Evolutionary conservation across 2,113 vertebrate species (phyloP).

Genomic region (Petaurus breviceps): DNA sequence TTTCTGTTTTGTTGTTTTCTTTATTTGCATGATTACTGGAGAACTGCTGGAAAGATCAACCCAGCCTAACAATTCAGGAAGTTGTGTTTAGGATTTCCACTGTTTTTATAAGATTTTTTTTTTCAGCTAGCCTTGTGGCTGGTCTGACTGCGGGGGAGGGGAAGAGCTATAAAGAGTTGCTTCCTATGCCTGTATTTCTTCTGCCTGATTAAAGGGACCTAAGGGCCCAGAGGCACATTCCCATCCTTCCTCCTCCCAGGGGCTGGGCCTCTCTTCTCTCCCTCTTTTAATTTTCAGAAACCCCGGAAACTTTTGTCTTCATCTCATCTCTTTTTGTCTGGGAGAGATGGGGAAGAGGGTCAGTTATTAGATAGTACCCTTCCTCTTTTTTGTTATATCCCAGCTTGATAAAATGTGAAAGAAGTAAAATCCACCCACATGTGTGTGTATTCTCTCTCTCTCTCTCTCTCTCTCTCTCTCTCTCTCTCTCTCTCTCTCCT

Average conservation of each 20-base stretch:
- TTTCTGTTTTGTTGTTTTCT: neutral
- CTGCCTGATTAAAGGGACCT: conserved; percentile 12
- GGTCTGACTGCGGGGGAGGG: neutral
- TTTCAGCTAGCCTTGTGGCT: conserved; percentile 49
- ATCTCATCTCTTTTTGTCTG: neutral
- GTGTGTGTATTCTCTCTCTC: neutral
- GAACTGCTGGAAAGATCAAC: conserved; percentile 72
- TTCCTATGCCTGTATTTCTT: neutral
- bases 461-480: neutral
- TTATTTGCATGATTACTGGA: neutral
- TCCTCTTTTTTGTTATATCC: neutral
- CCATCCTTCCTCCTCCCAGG: neutral
- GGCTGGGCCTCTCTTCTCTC: neutral
- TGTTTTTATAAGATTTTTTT: conserved; percentile 65
- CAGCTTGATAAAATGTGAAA: neutral
- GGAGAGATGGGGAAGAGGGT: neutral
- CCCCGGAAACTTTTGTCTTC: neutral
- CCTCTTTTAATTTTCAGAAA: neutral
- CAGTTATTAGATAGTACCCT: neutral
- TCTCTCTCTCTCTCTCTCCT: neutral
- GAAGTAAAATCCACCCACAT: neutral
- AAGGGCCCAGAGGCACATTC: neutral
- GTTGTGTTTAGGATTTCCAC: conserved; percentile 51
- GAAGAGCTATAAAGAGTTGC: neutral
- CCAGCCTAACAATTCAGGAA: conserved; percentile 58